Evolutionary conservation across 2,797 vertebrate species (phyloP).

Genomic region (Chiropotes sagulatus): DNA sequence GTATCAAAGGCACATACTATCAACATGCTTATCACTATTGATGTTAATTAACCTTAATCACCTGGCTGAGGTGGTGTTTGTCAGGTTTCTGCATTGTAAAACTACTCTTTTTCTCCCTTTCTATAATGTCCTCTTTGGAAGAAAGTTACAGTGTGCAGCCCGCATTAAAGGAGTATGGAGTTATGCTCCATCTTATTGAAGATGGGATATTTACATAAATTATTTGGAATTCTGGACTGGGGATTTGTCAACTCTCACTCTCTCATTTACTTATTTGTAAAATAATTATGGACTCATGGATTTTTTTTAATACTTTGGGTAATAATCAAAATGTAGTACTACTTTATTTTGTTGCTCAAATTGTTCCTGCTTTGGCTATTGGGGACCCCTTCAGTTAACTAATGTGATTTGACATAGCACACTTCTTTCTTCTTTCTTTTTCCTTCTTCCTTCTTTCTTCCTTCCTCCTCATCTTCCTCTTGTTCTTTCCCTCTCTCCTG

Average conservation of each 20-base stretch:
- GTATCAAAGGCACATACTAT: not conserved
- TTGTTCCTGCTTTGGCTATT: not conserved
- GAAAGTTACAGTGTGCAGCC: not conserved
- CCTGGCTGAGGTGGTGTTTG: not conserved
- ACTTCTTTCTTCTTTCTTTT: not conserved
- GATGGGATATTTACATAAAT: not conserved
- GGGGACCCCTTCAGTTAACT: not conserved
- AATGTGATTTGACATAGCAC: not conserved
- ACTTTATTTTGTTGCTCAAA: not conserved
- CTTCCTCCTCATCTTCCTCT: no score
- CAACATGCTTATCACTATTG: not conserved
- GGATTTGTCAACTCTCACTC: not conserved
- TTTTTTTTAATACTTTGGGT: not conserved
- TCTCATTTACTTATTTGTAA: not conserved
- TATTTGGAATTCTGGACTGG: not conserved
- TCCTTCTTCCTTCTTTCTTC: no score
- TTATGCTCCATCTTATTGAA: not conserved
- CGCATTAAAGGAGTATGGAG: not conserved
- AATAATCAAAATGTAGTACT: not conserved
- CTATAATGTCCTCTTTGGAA: not conserved
- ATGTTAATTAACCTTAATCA: not conserved
- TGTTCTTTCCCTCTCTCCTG: no score
- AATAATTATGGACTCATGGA: not conserved
- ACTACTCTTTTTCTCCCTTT: not conserved
- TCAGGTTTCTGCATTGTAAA: not conserved